Percentiles rank a stretch among this genome's conserved stretches.
These are phyloP conservation scores for Corvus cornix DNA, from an alignment of 2,113 vertebrate genomes.

Conservation along the genomic window DNA sequence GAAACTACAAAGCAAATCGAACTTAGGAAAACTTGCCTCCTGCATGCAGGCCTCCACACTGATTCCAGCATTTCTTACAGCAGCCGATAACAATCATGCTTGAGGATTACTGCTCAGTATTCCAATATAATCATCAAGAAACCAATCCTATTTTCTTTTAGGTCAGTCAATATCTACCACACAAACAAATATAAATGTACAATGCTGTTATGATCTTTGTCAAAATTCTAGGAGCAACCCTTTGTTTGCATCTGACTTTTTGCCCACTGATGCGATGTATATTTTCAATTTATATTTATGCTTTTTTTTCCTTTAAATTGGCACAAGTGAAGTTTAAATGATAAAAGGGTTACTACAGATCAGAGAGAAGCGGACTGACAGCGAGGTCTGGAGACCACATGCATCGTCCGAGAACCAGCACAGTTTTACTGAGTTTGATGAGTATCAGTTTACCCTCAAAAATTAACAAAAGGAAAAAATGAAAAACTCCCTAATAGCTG, in stretches of 20 bases:
- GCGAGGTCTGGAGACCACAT: constrained; percentile 50
- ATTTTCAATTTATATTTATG: background rate
- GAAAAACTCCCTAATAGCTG: background rate
- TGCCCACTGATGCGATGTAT: background rate
- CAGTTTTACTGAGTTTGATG: background rate
- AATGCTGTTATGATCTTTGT: accelerated
- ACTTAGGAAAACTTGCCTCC: background rate
- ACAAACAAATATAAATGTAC: background rate
- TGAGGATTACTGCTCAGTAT: background rate
- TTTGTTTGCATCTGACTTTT: background rate
- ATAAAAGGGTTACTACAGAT: constrained; percentile 51
- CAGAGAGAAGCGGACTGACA: constrained; percentile 30
- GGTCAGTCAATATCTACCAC: background rate
- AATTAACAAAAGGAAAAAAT: constrained; percentile 24
- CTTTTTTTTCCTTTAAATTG: background rate
- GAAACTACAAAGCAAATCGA: background rate
- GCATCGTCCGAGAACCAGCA: background rate
- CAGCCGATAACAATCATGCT: background rate
- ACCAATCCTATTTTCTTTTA: background rate
- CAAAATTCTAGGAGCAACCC: background rate
- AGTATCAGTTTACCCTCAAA: constrained; percentile 7
- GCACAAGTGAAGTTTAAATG: constrained; percentile 20
- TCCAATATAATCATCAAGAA: background rate
- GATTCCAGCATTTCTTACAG: background rate
- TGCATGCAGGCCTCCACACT: background rate